Percentiles rank a stretch among this genome's conserved stretches.
These are phyloP conservation scores for Fragum whitleyi DNA, from an alignment of 2,888 invertebrate genomes.

Conservation along the genomic window DNA sequence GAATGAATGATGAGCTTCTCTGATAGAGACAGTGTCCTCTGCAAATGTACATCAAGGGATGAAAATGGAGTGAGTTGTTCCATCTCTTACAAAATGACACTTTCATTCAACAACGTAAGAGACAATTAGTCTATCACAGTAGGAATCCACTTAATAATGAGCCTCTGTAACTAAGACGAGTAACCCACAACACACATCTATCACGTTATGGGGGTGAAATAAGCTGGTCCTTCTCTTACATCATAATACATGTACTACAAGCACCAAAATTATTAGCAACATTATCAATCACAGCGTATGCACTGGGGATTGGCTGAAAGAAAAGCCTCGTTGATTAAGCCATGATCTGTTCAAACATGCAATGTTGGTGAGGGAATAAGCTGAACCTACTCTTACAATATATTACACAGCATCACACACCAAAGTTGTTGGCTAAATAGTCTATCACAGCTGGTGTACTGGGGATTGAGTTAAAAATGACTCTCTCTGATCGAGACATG, in stretches of 20 bases:
- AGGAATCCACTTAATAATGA: too few species aligned
- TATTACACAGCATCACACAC: too few species aligned
- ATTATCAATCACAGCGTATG: background rate
- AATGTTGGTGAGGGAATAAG: too few species aligned
- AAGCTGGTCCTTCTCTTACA: too few species aligned
- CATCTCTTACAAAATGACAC: conserved; percentile 74
- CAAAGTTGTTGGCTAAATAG: conserved; percentile 88
- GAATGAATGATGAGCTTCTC: conserved; percentile 93
- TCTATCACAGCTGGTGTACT: conserved; percentile 89
- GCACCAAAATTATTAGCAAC: background rate
- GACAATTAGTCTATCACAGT: too few species aligned
- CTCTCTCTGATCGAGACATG: conserved; percentile 90
- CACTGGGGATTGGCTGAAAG: background rate
- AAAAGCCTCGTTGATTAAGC: background rate
- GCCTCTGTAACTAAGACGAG: too few species aligned
- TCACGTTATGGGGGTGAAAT: too few species aligned
- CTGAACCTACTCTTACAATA: background rate
- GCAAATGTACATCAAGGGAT: conserved; percentile 98
- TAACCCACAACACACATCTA: too few species aligned
- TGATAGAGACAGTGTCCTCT: conserved; percentile 90
- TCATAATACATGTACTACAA: too few species aligned
- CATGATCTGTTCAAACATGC: too few species aligned
- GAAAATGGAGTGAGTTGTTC: conserved; percentile 93
- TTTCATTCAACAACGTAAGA: too few species aligned
- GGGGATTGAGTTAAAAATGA: conserved; percentile 92